Base-by-base conservation (phyloP, 2,888 invertebrate species). In the Xiphydria camelus region DNA sequence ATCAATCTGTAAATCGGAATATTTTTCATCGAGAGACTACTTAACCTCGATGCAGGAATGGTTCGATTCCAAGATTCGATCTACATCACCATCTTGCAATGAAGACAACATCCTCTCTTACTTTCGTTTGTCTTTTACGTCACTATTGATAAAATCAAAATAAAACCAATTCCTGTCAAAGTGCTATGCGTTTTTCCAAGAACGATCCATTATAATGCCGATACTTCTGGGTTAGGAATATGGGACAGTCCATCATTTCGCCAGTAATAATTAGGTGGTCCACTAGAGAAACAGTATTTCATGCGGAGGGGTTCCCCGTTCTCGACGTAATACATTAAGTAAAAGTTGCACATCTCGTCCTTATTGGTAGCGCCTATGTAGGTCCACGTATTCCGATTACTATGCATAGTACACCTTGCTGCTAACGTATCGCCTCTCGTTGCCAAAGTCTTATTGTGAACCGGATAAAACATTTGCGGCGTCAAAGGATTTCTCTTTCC, bases 321-420 rank as follows among this genome's bases (percentile, higher is more conserved):
- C 41, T 91, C 84, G 0, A 93, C 91, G 79, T 91, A 94, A 75
- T 94, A 94, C 91, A 94, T 92, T 1, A 95, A 74, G 76, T 95
- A 95, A 76, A 94, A 94, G 76, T 94, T 95, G 78, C 94, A 95
- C 94, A 95, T 95, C 77, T 95, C 94, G 62, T 94, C 91, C 9
- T 85, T 82, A 68, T 89, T 91, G 18, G 94, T 94, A 1, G 87
- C 80, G 0, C 94, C 94, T 61, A 93, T 85, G 53, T 75, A 75
- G 1, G 93, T 91, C 18, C 76, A 66, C 26, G 81, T 78, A 15
- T 82, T 70, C 1, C 85, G 78, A 5, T 83, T 79, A 66, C 89
- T 94, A 53, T 86, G 80, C 94, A 96, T 95, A 1, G 94, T 94
- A 75, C 97, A 97, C 26, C 95, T 78, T 0, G 95, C 91, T 2